phyloP scores from a whole-genome alignment of 2,888 invertebrate genomes.

The Drosophila mettleri region DNA sequence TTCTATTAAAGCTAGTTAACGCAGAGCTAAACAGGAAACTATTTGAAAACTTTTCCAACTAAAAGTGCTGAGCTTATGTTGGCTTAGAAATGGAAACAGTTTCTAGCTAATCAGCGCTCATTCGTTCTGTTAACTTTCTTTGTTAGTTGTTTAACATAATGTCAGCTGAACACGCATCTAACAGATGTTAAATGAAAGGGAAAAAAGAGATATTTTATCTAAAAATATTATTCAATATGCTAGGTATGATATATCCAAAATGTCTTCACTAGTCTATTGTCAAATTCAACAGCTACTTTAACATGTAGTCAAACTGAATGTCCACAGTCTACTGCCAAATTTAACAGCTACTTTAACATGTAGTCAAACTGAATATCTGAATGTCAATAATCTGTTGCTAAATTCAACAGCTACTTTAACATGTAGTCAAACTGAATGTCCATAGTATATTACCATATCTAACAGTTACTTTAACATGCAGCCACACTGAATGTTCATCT shows the following conservation, averaged over 20 bases:
- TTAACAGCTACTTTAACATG: neutral
- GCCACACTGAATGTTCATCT: neutral
- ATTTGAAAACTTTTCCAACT: neutral
- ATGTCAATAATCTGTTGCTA: neutral
- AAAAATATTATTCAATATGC: neutral
- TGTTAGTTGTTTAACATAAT: neutral
- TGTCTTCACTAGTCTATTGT: neutral
- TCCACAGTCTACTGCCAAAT: neutral
- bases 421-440: neutral
- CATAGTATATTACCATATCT: neutral
- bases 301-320: neutral
- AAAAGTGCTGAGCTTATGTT: neutral
- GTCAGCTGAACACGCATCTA: neutral
- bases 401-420: neutral
- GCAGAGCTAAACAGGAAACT: neutral
- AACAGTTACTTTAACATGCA: neutral
- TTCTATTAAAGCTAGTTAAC: slow-evolving; percentile 2
- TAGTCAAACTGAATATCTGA: neutral
- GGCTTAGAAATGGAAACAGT: no score
- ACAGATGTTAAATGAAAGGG: neutral
- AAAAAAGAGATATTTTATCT: neutral
- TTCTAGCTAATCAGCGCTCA: neutral
- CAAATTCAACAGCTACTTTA: neutral
- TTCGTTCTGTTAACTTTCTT: neutral
- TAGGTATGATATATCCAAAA: no score